phyloP scores from a whole-genome alignment of 1,140 invertebrate genomes.

The Drosophila pallidifrons region DNA sequence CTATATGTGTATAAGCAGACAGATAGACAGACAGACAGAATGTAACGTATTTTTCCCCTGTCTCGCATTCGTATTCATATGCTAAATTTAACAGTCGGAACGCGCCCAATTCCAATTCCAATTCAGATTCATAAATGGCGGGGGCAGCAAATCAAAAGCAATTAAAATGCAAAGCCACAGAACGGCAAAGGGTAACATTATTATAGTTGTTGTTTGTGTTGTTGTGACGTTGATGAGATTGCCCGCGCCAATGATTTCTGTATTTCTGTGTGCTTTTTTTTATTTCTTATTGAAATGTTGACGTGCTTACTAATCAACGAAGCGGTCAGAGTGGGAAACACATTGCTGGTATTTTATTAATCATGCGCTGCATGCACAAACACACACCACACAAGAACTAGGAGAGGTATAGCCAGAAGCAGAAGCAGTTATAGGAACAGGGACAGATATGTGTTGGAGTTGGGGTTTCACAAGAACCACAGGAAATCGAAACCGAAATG shows the following conservation, averaged over 20 bases:
- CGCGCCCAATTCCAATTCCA: slow-evolving; percentile 55
- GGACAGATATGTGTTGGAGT: neutral
- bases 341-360: slow-evolving; percentile 70
- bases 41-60: slow-evolving; percentile 39
- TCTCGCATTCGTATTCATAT: slow-evolving; percentile 49
- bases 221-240: slow-evolving; percentile 66
- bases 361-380: slow-evolving; percentile 68
- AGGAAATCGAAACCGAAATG: slow-evolving; percentile 79
- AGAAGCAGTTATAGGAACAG: neutral
- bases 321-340: slow-evolving; percentile 55
- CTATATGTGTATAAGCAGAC: slow-evolving; percentile 10
- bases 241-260: slow-evolving; percentile 47
- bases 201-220: slow-evolving; percentile 32
- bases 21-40: slow-evolving; percentile 24
- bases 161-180: slow-evolving; percentile 80
- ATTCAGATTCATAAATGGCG: slow-evolving; percentile 64
- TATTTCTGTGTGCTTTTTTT: slow-evolving; percentile 8
- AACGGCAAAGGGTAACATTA: slow-evolving; percentile 41
- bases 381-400: slow-evolving; percentile 9
- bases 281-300: slow-evolving; percentile 73
- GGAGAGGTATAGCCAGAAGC: neutral
- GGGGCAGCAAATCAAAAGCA: slow-evolving; percentile 78
- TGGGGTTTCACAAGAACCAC: slow-evolving; percentile 32
- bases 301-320: slow-evolving; percentile 78
- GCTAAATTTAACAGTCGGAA: slow-evolving; percentile 56